Evolutionary conservation across 1,140 invertebrate species (phyloP), one percentile per base, ranked within the genome.

Genomic region (Geopemphigus sp.): DNA sequence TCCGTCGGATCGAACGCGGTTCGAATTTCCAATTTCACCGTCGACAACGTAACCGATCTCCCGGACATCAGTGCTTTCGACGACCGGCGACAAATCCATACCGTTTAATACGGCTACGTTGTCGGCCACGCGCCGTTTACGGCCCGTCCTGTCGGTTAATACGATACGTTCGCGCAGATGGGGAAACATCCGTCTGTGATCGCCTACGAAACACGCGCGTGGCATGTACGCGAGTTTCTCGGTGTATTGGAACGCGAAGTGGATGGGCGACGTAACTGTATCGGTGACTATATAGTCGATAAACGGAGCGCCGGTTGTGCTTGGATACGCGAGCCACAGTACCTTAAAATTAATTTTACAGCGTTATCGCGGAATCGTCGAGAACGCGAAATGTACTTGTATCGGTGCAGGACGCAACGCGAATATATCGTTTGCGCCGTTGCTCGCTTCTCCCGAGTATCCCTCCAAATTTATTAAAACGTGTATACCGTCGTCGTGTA

Each of bases 281-380:
- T 99, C 98, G 5, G 97, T 99, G 63, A 99, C 93, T 78, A 99
- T 91, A 87, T 99, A 99, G 86, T 99, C 98, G 95, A 99, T 99
- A 84, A 97, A 99, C 80, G 92, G 90, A 1, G 98, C 97, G 3
- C 98, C 98, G 84, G 96, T 98, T 0, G 97, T 98, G 14, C 97
- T 97, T 1, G 98, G 98, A 88, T 99, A 99, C 3, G 98, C 98
- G 3, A 99, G 88, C 98, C 98, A 99, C 98, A 99, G 99, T 1
- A 94, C 93, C 87, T 92, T 85, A 10, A 85, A 82, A 82, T 56
- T 29, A 80, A 81, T 53, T 73, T 15, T 22, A 53, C 26, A 24
- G 50, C 15, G 22, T 24, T 53, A 24, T 70, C 26, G 17, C 56
- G 74, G 24, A 64, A 5, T 24, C 61, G 50, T 63, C 19, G 5